These are phyloP conservation scores for Hypsibius dujardini DNA, from an alignment of 1,140 invertebrate genomes.

Conservation along the genomic window DNA sequence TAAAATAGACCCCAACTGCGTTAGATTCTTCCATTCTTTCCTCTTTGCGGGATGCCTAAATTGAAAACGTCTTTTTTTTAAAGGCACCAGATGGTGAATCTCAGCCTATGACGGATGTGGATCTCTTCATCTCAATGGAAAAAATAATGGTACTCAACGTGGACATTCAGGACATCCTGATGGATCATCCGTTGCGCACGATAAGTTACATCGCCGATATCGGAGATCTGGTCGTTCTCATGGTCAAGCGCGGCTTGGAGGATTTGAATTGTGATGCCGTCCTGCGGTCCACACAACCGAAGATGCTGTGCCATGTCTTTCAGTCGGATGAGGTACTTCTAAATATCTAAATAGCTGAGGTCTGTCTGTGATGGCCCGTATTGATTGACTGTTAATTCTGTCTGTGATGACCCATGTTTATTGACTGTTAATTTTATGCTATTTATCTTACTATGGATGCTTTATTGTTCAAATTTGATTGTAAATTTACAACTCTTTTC, in stretches of 20 bases:
- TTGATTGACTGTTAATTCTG: too few relatives aligned
- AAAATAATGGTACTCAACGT: slow-evolving; percentile 99
- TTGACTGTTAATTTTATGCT: too few relatives aligned
- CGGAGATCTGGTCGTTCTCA: slow-evolving; percentile 89
- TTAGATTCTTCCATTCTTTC: too few relatives aligned
- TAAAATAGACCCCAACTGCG: too few relatives aligned
- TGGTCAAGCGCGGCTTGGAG: slow-evolving; percentile 72
- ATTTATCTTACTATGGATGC: too few relatives aligned
- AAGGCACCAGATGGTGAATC: slow-evolving; percentile 96
- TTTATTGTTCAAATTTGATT: too few relatives aligned
- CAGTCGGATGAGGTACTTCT: slow-evolving; percentile 92
- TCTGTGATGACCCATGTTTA: too few relatives aligned
- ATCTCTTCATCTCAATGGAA: slow-evolving; percentile 97
- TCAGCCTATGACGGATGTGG: slow-evolving; percentile 95
- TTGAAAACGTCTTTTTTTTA: too few relatives aligned
- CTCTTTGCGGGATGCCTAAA: too few relatives aligned
- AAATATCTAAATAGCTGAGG: too few relatives aligned
- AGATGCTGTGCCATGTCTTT: slow-evolving; percentile 99
- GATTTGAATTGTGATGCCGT: slow-evolving; percentile 9
- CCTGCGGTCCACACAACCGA: slow-evolving; percentile 39
- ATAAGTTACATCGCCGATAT: slow-evolving; percentile 99
- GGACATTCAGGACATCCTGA: slow-evolving; percentile 95
- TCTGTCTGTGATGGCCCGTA: too few relatives aligned
- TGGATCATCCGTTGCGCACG: slow-evolving; percentile 93
- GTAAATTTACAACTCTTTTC: too few relatives aligned